Percentiles rank a stretch among this genome's conserved stretches.
Conservation (phyloP, 92 coral and sea anemone species). For the Siderastrea siderea region DNA sequence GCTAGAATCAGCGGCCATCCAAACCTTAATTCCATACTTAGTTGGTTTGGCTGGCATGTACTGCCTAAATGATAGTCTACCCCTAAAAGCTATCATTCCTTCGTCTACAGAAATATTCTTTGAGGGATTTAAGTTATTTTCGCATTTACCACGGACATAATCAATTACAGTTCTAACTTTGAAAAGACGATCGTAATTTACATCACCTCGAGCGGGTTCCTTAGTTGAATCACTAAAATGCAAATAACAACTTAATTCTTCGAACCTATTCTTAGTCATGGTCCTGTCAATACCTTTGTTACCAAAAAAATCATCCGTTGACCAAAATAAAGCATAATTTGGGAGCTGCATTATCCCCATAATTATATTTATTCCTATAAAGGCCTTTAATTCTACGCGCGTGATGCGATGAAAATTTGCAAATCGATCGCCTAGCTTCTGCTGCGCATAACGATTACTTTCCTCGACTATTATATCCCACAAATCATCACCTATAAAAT, state of each 20-base stretch:
- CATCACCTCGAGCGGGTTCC: too few species aligned
- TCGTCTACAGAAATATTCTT: conserved; percentile 74
- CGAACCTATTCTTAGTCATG: conserved; percentile 32
- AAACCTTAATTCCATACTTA: too few species aligned
- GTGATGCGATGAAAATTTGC: conserved; percentile 27
- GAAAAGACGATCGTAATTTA: too few species aligned
- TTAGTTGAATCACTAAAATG: too few species aligned
- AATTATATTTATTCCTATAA: too few species aligned
- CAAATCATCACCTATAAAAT: conserved; percentile 23
- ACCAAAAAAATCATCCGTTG: conserved; percentile 41
- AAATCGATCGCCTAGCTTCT: conserved; percentile 38
- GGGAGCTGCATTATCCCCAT: conserved; percentile 27
- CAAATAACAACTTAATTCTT: conserved; percentile 25
- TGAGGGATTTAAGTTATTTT: conserved; percentile 43
- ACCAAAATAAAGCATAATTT: conserved; percentile 42
- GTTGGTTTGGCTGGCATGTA: too few species aligned
- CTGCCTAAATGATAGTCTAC: too few species aligned
- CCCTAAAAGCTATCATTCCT: conserved; percentile 63
- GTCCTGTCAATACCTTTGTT: conserved; percentile 19
- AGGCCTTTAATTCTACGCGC: neutral
- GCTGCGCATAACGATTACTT: conserved; percentile 55
- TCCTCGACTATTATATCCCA: conserved; percentile 43
- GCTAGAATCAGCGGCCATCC: too few species aligned
- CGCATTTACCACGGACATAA: conserved; percentile 31
- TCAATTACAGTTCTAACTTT: too few species aligned